Conservation (phyloP, 2,888 invertebrate genomes). For the Tryphoninae sp. region DNA sequence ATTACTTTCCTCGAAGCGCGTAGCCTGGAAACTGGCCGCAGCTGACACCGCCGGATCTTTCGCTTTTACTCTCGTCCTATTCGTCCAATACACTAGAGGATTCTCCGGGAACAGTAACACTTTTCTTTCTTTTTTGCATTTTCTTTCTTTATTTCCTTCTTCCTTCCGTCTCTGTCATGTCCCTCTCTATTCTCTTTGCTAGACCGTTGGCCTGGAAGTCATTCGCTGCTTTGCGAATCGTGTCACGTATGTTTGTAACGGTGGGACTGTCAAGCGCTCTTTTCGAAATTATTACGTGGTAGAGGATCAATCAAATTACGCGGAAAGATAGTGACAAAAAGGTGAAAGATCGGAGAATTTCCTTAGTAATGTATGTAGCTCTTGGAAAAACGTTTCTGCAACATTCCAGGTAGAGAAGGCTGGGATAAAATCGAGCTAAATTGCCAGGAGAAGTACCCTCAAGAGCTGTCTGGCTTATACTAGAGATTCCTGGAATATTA, state of each 20-base stretch:
- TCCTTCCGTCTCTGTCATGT: neutral
- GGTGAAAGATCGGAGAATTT: neutral
- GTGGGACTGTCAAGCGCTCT: slow-evolving; percentile 30
- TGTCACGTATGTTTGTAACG: slow-evolving; percentile 50
- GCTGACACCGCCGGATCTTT: slow-evolving; percentile 56
- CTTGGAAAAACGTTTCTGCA: neutral
- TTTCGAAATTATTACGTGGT: neutral
- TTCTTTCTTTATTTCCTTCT: slow-evolving; percentile 25
- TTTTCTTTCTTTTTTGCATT: slow-evolving; percentile 22
- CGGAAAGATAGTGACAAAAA: neutral
- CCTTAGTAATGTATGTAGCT: neutral
- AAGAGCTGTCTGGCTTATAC: too few relatives aligned
- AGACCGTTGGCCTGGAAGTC: slow-evolving; percentile 25
- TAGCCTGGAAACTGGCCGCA: slow-evolving; percentile 55
- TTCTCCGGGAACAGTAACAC: slow-evolving; percentile 48
- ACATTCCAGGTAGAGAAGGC: too few relatives aligned
- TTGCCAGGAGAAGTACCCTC: too few relatives aligned
- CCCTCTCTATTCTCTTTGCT: slow-evolving; percentile 5
- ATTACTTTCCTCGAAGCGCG: slow-evolving; percentile 58
- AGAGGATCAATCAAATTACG: neutral
- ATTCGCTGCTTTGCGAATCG: slow-evolving; percentile 36
- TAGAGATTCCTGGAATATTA: too few relatives aligned
- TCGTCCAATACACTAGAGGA: slow-evolving; percentile 54
- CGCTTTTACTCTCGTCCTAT: slow-evolving; percentile 26
- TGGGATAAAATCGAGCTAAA: too few relatives aligned